Percentiles rank a stretch among this genome's conserved stretches.
Conservation (phyloP, 2,113 vertebrate genomes). For the Gambusia affinis region DNA sequence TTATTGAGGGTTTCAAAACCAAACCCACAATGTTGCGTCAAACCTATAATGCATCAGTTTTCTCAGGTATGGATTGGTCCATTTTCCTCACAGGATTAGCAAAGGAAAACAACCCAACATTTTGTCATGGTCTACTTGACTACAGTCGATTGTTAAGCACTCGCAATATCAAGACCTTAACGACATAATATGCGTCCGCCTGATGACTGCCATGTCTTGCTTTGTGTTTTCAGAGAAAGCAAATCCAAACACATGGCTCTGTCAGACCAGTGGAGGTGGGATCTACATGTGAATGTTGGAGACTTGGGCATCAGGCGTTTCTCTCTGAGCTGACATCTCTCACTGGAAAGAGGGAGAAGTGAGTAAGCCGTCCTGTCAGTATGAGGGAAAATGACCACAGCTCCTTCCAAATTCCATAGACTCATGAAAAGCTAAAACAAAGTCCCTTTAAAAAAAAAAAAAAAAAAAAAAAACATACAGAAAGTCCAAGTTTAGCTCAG, state of each 20-base stretch:
- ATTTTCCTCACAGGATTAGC: not conserved
- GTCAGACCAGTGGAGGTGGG: constrained; percentile 13
- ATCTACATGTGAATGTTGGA: constrained; percentile 15
- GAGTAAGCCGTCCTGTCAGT: constrained; percentile 58
- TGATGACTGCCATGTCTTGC: constrained; percentile 24
- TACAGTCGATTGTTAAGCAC: constrained; percentile 2
- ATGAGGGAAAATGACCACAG: constrained; percentile 49
- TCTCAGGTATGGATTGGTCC: not conserved
- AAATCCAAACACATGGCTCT: constrained; percentile 36
- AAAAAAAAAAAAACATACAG: not conserved
- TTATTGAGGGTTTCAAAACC: not conserved
- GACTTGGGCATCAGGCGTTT: constrained; percentile 23
- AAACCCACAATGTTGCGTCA: not conserved
- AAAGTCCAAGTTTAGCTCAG: not conserved
- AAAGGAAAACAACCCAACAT: not conserved
- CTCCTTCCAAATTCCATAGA: constrained; percentile 43
- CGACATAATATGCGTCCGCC: constrained; percentile 1
- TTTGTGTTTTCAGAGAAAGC: constrained; percentile 23
- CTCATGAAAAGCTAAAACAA: constrained; percentile 30
- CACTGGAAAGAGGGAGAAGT: constrained; percentile 57
- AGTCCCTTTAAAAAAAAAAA: not conserved
- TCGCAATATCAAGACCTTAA: constrained; percentile 1
- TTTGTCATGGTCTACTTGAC: not conserved
- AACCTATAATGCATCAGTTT: not conserved
- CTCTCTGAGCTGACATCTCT: constrained; percentile 45